Conservation (phyloP, 2,888 invertebrate genomes). For the Ichneumoninae sp. region DNA sequence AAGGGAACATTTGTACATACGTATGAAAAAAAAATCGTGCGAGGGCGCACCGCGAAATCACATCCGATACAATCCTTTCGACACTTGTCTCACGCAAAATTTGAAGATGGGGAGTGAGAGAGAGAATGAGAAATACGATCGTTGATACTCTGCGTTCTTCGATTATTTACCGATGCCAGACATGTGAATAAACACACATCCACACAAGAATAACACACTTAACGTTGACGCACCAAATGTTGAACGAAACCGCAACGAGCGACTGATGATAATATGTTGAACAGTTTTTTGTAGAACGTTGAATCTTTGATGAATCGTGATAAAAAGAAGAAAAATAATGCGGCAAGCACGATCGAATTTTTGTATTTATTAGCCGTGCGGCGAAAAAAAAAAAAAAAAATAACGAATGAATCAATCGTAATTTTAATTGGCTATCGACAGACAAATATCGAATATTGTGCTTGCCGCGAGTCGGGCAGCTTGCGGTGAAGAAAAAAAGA, state of each 20-base stretch:
- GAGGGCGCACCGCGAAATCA: slow-evolving; percentile 22
- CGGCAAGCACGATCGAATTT: slow-evolving; percentile 40
- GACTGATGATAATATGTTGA: slow-evolving; percentile 34
- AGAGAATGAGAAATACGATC: background rate
- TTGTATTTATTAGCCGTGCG: slow-evolving; percentile 17
- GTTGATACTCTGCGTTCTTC: slow-evolving; percentile 11
- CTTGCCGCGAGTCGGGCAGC: slow-evolving; percentile 4
- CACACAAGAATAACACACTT: slow-evolving; percentile 16
- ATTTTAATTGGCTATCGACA: slow-evolving; percentile 24
- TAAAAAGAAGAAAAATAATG: slow-evolving; percentile 5
- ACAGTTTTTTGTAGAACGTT: slow-evolving; percentile 35
- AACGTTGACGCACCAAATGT: slow-evolving; percentile 22
- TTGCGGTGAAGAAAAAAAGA: background rate
- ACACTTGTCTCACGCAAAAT: slow-evolving; percentile 57
- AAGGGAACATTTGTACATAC: slow-evolving; percentile 63
- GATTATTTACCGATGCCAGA: slow-evolving; percentile 5
- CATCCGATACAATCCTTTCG: slow-evolving; percentile 42
- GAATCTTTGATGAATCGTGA: slow-evolving; percentile 51
- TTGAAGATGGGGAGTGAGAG: background rate
- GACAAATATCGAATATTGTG: slow-evolving; percentile 10
- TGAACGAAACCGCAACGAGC: slow-evolving; percentile 28
- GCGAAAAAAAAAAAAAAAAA: background rate
- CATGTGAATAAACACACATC: slow-evolving; percentile 3
- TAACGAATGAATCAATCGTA: slow-evolving; percentile 24
- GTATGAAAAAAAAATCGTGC: slow-evolving; percentile 46